A percentile compares a stretch with the other conserved stretches of the same genome.
Evolutionary conservation across 1,140 invertebrate species (phyloP).

Genomic region (Macrostomum lignano): DNA sequence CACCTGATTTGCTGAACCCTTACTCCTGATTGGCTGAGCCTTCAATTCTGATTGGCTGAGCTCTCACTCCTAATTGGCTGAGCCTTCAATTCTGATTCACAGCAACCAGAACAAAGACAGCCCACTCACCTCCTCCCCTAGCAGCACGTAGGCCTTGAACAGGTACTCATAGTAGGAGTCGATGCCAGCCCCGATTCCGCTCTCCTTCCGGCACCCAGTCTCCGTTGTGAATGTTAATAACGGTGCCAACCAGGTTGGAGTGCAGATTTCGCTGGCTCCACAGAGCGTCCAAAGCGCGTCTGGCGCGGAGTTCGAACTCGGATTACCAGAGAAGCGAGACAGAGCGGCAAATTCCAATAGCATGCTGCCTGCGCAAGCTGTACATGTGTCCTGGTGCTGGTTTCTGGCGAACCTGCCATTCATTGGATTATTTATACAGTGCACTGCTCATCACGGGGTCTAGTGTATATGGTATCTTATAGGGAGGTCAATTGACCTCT

Average conservation of each 20-base stretch:
- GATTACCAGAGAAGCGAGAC: conserved; percentile 60
- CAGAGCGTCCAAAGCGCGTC: conserved; percentile 60
- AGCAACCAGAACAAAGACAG: too few species aligned
- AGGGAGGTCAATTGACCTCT: too few species aligned
- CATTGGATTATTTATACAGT: too few species aligned
- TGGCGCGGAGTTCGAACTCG: conserved; percentile 43
- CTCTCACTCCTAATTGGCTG: too few species aligned
- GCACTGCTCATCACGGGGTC: too few species aligned
- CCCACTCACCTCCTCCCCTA: conserved; percentile 52
- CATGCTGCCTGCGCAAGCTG: conserved; percentile 89
- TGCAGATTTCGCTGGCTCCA: conserved; percentile 71
- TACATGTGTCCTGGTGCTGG: too few species aligned
- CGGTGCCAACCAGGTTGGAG: conserved; percentile 29
- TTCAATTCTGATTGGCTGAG: too few species aligned
- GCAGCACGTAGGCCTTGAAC: conserved; percentile 50
- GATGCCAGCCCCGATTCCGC: conserved; percentile 87
- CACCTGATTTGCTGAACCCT: too few species aligned
- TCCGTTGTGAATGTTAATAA: conserved; percentile 50
- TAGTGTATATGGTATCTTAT: too few species aligned
- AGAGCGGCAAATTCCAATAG: conserved; percentile 83
- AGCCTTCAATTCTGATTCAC: too few species aligned
- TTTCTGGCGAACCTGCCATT: too few species aligned
- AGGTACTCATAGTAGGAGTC: conserved; percentile 97
- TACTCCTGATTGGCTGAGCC: too few species aligned
- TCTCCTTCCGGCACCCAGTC: conserved; percentile 81